phyloP scores from a whole-genome alignment of 2,113 vertebrate species.

The Fukomys damarensis region DNA sequence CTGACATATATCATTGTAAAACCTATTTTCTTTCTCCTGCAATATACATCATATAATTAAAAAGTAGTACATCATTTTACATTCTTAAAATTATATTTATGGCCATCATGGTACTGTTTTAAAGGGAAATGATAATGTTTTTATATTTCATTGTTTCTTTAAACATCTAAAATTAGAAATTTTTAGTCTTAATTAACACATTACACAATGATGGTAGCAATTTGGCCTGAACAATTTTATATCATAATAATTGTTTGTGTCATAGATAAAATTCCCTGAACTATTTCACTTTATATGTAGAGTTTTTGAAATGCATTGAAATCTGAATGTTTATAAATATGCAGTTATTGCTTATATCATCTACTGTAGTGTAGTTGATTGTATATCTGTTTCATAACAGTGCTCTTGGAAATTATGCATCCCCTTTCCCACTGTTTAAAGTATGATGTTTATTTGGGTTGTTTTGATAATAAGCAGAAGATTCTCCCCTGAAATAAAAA shows the following conservation, averaged over 20 bases:
- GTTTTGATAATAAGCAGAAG: not conserved
- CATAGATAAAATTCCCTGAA: not conserved
- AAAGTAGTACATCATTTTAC: not conserved
- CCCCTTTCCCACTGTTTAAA: not conserved
- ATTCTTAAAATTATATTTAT: not conserved
- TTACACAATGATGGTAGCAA: not conserved
- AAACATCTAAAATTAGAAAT: slow-evolving; percentile 1
- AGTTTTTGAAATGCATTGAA: not conserved
- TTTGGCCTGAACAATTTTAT: not conserved
- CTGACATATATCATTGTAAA: not conserved
- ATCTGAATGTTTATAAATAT: not conserved
- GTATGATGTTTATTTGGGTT: not conserved
- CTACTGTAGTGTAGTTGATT: not conserved
- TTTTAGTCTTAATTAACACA: not conserved
- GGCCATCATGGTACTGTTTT: not conserved
- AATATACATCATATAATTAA: slow-evolving; percentile 8
- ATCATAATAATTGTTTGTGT: not conserved
- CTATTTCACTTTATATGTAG: not conserved
- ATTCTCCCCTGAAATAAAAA: not conserved
- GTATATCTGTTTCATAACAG: not conserved
- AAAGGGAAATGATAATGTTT: not conserved
- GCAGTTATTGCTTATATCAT: not conserved
- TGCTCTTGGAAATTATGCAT: not conserved
- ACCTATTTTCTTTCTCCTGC: slow-evolving; percentile 46
- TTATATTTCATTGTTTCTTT: not conserved